phyloP scores from a whole-genome alignment of 1,140 invertebrate species.

The Brachionus angularis region DNA sequence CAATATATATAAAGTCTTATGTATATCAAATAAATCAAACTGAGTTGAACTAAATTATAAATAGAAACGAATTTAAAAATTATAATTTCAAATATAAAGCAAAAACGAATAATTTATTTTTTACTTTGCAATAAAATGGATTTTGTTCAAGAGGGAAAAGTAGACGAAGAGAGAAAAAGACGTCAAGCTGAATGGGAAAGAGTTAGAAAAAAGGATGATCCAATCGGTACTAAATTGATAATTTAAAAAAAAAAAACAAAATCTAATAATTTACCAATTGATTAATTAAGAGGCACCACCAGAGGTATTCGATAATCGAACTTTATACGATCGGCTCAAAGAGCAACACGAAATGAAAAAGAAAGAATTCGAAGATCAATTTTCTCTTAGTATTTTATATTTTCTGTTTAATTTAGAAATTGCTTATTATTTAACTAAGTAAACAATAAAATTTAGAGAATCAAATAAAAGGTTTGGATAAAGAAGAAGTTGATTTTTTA shows the following conservation, averaged over 20 bases:
- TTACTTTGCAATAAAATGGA: not conserved
- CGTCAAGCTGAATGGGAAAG: conserved; percentile 44
- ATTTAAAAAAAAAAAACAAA: not conserved
- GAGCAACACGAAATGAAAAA: conserved; percentile 40
- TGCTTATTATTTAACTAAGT: not conserved
- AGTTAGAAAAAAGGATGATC: conserved; percentile 28
- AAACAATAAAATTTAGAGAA: not conserved
- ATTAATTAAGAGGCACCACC: conserved; percentile 39
- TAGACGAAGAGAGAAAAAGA: conserved; percentile 26
- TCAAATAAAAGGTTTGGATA: conserved; percentile 32
- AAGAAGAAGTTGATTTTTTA: conserved; percentile 38
- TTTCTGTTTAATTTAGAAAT: not conserved
- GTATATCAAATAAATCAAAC: no score
- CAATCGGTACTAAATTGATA: not conserved
- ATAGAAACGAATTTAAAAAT: no score
- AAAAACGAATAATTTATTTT: no score
- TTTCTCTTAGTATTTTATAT: conserved; percentile 26
- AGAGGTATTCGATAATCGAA: conserved; percentile 37
- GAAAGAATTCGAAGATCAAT: conserved; percentile 37
- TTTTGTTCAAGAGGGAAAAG: conserved; percentile 32
- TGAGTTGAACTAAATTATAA: no score
- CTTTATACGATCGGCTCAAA: conserved; percentile 20
- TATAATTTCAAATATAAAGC: no score
- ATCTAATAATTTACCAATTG: not conserved
- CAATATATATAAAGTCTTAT: no score